A percentile compares a stretch with the other conserved stretches of the same genome.
Evolutionary conservation across 1,140 invertebrate genomes (phyloP).

Genomic region (Drosophila sulfurigaster): DNA sequence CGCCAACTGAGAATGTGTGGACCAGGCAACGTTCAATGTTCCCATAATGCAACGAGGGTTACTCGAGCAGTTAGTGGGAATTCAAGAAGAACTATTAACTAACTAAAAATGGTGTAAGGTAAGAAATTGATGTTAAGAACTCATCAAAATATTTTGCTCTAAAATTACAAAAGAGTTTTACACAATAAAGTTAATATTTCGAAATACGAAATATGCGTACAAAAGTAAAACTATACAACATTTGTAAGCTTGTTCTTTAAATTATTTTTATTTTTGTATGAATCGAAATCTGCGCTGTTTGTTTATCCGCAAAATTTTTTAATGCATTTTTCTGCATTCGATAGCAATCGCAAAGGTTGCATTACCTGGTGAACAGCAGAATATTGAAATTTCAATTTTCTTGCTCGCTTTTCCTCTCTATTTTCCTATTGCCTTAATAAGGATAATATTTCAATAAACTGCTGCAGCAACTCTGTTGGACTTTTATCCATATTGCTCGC

Average conservation of each 20-base stretch:
- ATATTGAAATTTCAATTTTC: conserved; percentile 5
- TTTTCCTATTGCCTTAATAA: conserved; percentile 14
- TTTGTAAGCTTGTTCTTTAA: too few relatives aligned
- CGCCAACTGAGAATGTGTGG: conserved; percentile 38
- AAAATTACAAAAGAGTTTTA: too few relatives aligned
- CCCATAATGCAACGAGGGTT: conserved; percentile 21
- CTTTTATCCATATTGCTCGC: neutral
- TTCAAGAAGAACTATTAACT: neutral
- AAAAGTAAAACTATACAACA: too few relatives aligned
- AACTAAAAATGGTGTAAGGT: neutral
- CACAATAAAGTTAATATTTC: too few relatives aligned
- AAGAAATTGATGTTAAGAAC: too few relatives aligned
- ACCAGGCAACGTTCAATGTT: conserved; percentile 15
- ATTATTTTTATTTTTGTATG: too few relatives aligned
- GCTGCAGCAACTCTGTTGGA: neutral
- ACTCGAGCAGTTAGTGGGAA: conserved; percentile 5
- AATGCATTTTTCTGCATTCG: neutral
- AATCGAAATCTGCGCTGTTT: too few relatives aligned
- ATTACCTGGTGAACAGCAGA: neutral
- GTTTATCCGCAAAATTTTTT: too few relatives aligned
- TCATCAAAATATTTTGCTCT: too few relatives aligned
- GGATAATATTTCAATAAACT: conserved; percentile 27
- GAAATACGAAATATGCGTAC: too few relatives aligned
- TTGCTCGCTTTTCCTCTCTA: neutral
- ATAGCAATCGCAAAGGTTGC: neutral